These are phyloP conservation scores for Seira sanloemensis DNA, from an alignment of 2,888 invertebrate species.

Conservation along the genomic window DNA sequence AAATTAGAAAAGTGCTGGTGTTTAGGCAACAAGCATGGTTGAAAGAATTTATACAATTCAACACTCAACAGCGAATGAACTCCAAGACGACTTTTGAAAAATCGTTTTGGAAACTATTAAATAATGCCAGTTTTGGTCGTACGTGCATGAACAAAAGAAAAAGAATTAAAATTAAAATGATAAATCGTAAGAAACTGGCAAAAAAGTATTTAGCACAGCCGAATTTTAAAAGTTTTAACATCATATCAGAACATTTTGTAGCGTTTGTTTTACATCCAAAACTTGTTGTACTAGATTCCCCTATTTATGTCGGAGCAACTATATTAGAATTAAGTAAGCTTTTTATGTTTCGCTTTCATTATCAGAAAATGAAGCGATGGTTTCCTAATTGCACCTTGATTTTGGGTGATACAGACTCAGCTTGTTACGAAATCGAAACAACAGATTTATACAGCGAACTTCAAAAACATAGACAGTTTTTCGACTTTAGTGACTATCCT, in stretches of 20 bases:
- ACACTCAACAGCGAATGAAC: conserved; percentile 29
- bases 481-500: conserved; percentile 62
- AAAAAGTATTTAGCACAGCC: not conserved
- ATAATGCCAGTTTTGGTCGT: not conserved
- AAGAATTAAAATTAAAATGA: not conserved
- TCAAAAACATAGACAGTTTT: conserved; percentile 3
- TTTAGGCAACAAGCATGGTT: conserved; percentile 40
- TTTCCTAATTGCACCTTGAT: not conserved
- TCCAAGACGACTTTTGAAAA: conserved; percentile 11
- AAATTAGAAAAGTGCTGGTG: conserved; percentile 18
- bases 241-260: conserved; percentile 15
- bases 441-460: conserved; percentile 45
- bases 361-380: conserved; percentile 40
- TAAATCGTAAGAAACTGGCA: not conserved
- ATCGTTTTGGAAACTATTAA: not conserved
- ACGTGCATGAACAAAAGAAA: not conserved
- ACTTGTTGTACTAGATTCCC: conserved; percentile 22
- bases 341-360: conserved; percentile 34
- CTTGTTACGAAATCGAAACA: conserved; percentile 51
- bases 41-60: conserved; percentile 2
- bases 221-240: conserved; percentile 32
- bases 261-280: conserved; percentile 9
- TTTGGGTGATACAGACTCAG: conserved; percentile 37
- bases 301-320: conserved; percentile 29
- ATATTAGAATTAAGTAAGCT: conserved; percentile 37